These are phyloP conservation scores for Oryzias dopingdopingensis DNA, from an alignment of 2,797 vertebrate species.

Conservation along the genomic window DNA sequence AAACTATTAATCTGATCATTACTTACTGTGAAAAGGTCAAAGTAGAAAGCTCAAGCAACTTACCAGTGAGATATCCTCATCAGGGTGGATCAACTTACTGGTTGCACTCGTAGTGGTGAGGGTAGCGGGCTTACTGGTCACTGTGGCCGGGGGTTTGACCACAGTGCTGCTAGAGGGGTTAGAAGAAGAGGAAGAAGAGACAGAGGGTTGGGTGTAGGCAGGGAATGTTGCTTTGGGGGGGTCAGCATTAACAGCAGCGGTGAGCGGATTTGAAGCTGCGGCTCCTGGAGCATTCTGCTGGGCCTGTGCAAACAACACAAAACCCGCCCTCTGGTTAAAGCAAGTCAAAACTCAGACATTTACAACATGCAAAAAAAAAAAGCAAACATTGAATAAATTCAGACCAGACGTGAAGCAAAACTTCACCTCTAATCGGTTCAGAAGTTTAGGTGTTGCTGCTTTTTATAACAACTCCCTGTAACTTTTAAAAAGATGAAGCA, in stretches of 20 bases:
- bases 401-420: neutral
- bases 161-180: slow-evolving; percentile 93
- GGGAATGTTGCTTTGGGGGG: slow-evolving; percentile 97
- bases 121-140: slow-evolving; percentile 97
- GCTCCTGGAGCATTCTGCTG: slow-evolving; percentile 88
- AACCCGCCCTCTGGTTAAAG: neutral
- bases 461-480: too few species aligned
- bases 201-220: slow-evolving; percentile 94
- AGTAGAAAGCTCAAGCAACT: slow-evolving; percentile 81
- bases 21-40: slow-evolving; percentile 82
- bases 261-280: slow-evolving; percentile 84
- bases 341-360: neutral
- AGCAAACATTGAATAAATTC: neutral
- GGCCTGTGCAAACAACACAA: slow-evolving; percentile 77
- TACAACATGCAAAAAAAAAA: slow-evolving; percentile 4
- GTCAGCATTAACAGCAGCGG: slow-evolving; percentile 83
- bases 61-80: slow-evolving; percentile 99
- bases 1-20: slow-evolving; percentile 66
- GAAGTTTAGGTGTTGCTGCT: too few species aligned
- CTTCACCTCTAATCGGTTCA: too few species aligned
- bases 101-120: slow-evolving; percentile 98
- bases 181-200: slow-evolving; percentile 89
- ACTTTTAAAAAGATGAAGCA: too few species aligned
- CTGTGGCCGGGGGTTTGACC: slow-evolving; percentile 90
- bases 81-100: slow-evolving; percentile 99